Conservation (phyloP, 2,888 invertebrate species). For the Aspidiotus rigidus region DNA sequence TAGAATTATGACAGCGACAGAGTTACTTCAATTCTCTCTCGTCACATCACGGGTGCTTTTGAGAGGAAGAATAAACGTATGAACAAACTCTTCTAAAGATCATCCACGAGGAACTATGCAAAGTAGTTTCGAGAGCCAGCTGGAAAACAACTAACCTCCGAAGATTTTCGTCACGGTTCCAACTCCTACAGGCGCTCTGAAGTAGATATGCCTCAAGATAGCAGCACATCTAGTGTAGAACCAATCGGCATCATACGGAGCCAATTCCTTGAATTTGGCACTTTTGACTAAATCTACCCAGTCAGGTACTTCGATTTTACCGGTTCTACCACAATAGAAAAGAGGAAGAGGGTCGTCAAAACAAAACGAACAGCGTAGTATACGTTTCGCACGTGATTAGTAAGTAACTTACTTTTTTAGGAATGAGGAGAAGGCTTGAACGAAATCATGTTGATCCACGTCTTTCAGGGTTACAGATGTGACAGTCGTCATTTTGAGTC, state of each 20-base stretch:
- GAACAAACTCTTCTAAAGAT: too few relatives aligned
- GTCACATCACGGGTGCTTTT: too few relatives aligned
- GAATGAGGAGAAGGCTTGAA: conserved; percentile 89
- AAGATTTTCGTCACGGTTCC: conserved; percentile 94
- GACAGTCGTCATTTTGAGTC: conserved; percentile 1
- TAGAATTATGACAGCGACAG: too few relatives aligned
- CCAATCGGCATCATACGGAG: conserved; percentile 98
- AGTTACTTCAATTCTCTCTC: too few relatives aligned
- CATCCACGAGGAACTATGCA: too few relatives aligned
- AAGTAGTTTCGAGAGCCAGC: too few relatives aligned
- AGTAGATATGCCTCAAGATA: conserved; percentile 88
- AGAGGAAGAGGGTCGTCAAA: not conserved
- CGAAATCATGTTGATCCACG: conserved; percentile 96
- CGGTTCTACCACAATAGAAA: conserved; percentile 55
- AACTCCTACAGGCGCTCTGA: conserved; percentile 89
- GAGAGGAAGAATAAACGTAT: too few relatives aligned
- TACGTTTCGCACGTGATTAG: not conserved
- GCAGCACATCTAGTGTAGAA: conserved; percentile 92
- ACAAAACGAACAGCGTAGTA: not conserved
- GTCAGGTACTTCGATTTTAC: conserved; percentile 93
- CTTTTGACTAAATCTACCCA: conserved; percentile 97
- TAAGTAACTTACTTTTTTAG: conserved; percentile 81
- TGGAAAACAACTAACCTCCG: conserved; percentile 52
- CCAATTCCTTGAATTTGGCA: conserved; percentile 89
- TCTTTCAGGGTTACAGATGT: conserved; percentile 90